Percentiles rank a stretch among this genome's conserved stretches.
These are phyloP conservation scores for Periophthalmodon schlosseri DNA, from an alignment of 2,113 vertebrate genomes.

Conservation along the genomic window DNA sequence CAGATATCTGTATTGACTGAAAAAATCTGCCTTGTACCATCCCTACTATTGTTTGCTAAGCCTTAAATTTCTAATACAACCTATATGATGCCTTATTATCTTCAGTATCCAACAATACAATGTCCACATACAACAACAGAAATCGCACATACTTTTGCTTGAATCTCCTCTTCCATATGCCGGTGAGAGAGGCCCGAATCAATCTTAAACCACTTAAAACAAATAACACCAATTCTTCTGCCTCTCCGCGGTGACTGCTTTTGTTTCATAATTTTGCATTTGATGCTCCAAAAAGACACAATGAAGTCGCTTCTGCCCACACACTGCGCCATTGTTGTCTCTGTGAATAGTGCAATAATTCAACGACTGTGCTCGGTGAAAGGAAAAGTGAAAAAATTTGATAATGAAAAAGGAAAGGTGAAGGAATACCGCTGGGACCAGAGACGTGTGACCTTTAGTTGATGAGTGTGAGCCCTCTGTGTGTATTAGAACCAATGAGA, in stretches of 20 bases:
- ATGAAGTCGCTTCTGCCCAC: not conserved
- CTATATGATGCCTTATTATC: not conserved
- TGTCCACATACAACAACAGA: not conserved
- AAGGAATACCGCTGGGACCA: not conserved
- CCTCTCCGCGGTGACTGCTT: not conserved
- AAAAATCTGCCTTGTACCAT: not conserved
- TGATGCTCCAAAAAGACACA: conserved; percentile 19
- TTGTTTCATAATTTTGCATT: conserved; percentile 30
- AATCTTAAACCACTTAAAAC: conserved; percentile 19
- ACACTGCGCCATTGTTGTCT: conserved; percentile 8
- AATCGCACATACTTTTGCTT: conserved; percentile 25
- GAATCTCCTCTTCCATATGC: conserved; percentile 34
- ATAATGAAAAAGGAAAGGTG: conserved; percentile 11
- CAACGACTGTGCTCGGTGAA: conserved; percentile 14
- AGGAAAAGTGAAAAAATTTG: conserved; percentile 8
- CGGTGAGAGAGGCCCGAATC: conserved; percentile 12
- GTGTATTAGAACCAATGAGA: not conserved
- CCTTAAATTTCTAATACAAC: not conserved
- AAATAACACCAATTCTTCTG: conserved; percentile 19
- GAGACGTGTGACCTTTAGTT: not conserved
- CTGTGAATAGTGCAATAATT: conserved; percentile 14
- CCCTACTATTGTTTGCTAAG: not conserved
- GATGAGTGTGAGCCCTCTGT: not conserved
- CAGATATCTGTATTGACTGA: not conserved
- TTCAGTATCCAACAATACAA: not conserved